A percentile compares a stretch with the other conserved stretches of the same genome.
phyloP scores from a whole-genome alignment of 2,113 vertebrate species.

The Xiphophorus maculatus region DNA sequence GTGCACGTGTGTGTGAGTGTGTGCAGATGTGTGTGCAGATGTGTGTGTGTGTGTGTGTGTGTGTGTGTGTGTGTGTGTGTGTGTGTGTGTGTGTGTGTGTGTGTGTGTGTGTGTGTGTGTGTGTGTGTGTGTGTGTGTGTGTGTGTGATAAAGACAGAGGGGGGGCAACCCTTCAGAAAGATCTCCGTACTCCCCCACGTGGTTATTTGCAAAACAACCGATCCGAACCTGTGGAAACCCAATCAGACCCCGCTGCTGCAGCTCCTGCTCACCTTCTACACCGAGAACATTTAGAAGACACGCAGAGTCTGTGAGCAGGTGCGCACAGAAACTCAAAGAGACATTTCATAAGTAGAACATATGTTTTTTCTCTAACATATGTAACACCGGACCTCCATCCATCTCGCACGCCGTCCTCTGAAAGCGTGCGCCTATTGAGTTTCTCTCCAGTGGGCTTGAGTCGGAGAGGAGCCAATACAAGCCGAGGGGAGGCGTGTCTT shows the following conservation, averaged over 20 bases:
- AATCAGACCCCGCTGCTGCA: conserved; percentile 71
- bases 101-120: conserved; percentile 6
- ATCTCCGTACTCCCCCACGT: conserved; percentile 86
- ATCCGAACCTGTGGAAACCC: conserved; percentile 74
- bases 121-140: conserved; percentile 44
- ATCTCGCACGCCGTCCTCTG: conserved; percentile 55
- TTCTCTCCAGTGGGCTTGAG: conserved; percentile 73
- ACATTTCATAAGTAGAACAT: conserved; percentile 66
- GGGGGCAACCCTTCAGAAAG: conserved; percentile 63
- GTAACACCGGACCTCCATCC: conserved; percentile 56
- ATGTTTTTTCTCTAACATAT: conserved; percentile 64
- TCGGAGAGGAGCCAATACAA: conserved; percentile 82
- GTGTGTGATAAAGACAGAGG: neutral
- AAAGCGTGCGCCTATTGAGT: conserved; percentile 68
- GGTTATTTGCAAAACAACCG: conserved; percentile 83
- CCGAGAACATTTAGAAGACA: conserved; percentile 33
- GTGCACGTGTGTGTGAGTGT: conserved; percentile 54
- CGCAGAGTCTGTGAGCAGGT: conserved; percentile 31
- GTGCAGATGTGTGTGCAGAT: conserved; percentile 31
- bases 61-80: conserved; percentile 40
- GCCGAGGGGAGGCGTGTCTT: conserved; percentile 82
- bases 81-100: conserved; percentile 34
- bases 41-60: conserved; percentile 33
- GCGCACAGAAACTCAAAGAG: conserved; percentile 47
- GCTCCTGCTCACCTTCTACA: conserved; percentile 46